A percentile compares a stretch with the other conserved stretches of the same genome.
These are phyloP conservation scores for Apis mellifera DNA, from an alignment of 1,140 invertebrate genomes.

Conservation along the genomic window Amel_HAv3.1 CM009941.2:10612001-10612500, in stretches of 20 bases:
- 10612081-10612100: conserved; percentile 24
- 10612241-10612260: conserved; percentile 26
- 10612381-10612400: conserved; percentile 48
- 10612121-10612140: conserved; percentile 34
- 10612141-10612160: conserved; percentile 40
- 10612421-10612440: conserved; percentile 20
- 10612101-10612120: conserved; percentile 12
- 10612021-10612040: conserved; percentile 47
- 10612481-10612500: conserved; percentile 21
- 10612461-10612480: conserved; percentile 24
- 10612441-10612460: conserved; percentile 13
- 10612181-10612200: conserved; percentile 30
- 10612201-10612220: conserved; percentile 35
- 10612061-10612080: conserved; percentile 60
- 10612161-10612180: conserved; percentile 15
- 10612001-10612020: conserved; percentile 45
- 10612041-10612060: conserved; percentile 52
- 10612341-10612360: conserved; percentile 24
- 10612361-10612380: conserved; percentile 41
- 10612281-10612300: background rate
- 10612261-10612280: conserved; percentile 14
- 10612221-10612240: conserved; percentile 7
- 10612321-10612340: background rate
- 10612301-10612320: background rate
- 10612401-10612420: conserved; percentile 58